Evolutionary conservation across 64 coral and sea anemone genomes (phyloP), one percentile per base, ranked within the genome.

Genomic region (Orbicella faveolata): DNA sequence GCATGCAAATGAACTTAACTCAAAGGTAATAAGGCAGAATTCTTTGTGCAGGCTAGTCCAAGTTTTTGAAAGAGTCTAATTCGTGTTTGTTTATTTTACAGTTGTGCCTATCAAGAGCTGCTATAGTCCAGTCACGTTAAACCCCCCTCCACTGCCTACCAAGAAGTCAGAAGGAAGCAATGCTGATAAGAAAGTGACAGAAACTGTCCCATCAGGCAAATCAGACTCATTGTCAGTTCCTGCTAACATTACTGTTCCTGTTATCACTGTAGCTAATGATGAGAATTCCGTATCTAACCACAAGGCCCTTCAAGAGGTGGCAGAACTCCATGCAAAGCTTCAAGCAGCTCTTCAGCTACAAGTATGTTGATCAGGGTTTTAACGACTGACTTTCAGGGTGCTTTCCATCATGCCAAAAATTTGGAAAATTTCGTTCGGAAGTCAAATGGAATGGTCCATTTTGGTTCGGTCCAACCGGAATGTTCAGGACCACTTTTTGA

Each of bases 71-170:
- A 48, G 44, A 59, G 11, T 59, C 34, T 34, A n/a, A 15, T 79
- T 54, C 17, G 1, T 74, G 18, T 73, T 16, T 79, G 4, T 69
- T 34, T 64, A 1, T 13, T 79, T 84, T 79, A 36, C 79, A 97
- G 95, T 97, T 78, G 72, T 94, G 10, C 92, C 95, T 75, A 97
- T 97, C 73, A 97, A 94, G 82, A 88, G 87, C 75, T 86, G 59
- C 18, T 97, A 97, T 19, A 97, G 84, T 57, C 95, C 95, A 70
- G 95, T 94, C 8, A 75, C 68, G 52, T 78, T 97, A 35, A 97
- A 97, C 70, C 95, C 84, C 52, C 89, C 79, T 52, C 25, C 73
- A 69, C 80, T 75, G 15, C 81, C 79, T 11, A 34, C 16, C 18
- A 61, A 72, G 81, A 83, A 80, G 25, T 17, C 9, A 18, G 81